These are phyloP conservation scores for Tipula lateralis DNA, from an alignment of 2,888 invertebrate species.

Conservation along the genomic window DNA sequence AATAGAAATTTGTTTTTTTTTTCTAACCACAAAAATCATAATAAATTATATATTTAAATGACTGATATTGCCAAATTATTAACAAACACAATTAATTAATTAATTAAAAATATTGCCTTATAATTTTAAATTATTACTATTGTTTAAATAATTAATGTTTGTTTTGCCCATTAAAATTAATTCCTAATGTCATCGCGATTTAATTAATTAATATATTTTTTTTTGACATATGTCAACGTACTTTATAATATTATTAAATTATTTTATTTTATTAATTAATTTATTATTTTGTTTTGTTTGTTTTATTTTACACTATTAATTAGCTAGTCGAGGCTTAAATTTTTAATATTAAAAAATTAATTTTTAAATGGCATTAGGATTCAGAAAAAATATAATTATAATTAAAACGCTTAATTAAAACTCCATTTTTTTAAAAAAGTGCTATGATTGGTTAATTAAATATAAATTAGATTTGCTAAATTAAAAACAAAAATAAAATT, in stretches of 20 bases:
- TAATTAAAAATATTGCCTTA: constrained; percentile 20
- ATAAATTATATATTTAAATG: not conserved
- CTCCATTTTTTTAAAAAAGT: not conserved
- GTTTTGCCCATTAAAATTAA: not conserved
- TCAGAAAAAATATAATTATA: not conserved
- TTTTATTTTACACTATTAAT: not conserved
- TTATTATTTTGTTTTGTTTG: constrained; percentile 11
- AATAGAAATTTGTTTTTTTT: not conserved
- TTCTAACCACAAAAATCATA: not conserved
- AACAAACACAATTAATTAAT: not conserved
- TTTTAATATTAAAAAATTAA: not conserved
- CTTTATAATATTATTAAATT: too few species aligned
- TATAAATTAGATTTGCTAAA: not conserved
- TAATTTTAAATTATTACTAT: not conserved
- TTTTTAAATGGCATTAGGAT: not conserved
- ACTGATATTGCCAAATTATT: constrained; percentile 28
- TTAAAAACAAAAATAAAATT: not conserved
- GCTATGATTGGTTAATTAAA: not conserved
- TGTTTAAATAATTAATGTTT: not conserved
- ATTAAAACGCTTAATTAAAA: constrained; percentile 13
- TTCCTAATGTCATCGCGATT: not conserved
- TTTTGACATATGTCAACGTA: not conserved
- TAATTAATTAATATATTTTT: not conserved
- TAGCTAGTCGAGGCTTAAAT: not conserved
- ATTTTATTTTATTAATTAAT: not conserved